Conservation (phyloP, 2,888 invertebrate species). For the Tetragnatha montana region DNA sequence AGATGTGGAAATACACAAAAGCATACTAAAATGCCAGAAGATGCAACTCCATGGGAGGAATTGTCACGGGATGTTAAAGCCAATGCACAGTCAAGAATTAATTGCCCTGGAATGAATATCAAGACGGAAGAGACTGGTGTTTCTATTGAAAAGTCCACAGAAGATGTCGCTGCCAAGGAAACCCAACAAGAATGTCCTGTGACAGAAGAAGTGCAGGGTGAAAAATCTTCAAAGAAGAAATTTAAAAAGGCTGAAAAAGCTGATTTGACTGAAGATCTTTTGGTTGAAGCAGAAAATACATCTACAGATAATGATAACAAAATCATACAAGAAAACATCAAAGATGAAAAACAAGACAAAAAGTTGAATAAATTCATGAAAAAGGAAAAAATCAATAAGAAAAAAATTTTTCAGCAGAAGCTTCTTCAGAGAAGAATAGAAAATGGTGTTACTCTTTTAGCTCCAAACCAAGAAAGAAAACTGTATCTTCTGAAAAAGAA, state of each 20-base stretch:
- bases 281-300: neutral
- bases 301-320: neutral
- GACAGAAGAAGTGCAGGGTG: neutral
- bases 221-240: conserved; percentile 17
- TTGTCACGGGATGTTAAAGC: neutral
- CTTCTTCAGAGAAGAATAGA: conserved; percentile 34
- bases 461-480: conserved; percentile 71
- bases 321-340: neutral
- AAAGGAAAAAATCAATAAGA: conserved; percentile 15
- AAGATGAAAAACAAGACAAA: neutral
- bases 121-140: neutral
- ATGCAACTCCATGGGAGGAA: conserved; percentile 68
- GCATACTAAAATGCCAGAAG: conserved; percentile 53
- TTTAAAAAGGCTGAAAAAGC: neutral
- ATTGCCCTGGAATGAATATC: neutral
- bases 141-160: neutral
- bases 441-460: conserved; percentile 64
- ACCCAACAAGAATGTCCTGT: neutral
- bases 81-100: neutral
- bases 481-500: conserved; percentile 69
- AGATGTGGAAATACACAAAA: conserved; percentile 54
- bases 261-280: neutral
- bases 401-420: conserved; percentile 48
- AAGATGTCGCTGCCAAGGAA: neutral
- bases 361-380: neutral